These are phyloP conservation scores for Nebria brevicollis DNA, from an alignment of 2,888 invertebrate species.

Conservation along the genomic window DNA sequence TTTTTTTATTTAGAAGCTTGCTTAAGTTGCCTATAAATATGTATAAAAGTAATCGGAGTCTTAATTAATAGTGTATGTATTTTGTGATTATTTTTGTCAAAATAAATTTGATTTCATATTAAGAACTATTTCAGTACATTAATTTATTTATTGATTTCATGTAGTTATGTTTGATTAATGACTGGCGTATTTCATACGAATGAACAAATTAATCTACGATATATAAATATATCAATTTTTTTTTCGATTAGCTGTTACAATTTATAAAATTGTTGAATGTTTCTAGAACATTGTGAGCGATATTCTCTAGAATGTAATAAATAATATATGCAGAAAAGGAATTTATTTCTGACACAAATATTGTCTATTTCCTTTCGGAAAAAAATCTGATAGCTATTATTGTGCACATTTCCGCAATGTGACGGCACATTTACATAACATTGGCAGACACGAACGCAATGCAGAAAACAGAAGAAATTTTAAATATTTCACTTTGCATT, in stretches of 20 bases:
- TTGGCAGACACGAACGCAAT: not conserved
- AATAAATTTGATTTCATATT: not conserved
- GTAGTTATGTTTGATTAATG: not conserved
- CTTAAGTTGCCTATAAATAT: not conserved
- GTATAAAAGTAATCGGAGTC: not conserved
- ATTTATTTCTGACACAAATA: too few relatives aligned
- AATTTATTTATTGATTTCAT: not conserved
- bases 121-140: not conserved
- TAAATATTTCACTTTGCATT: conserved; percentile 22
- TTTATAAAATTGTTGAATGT: too few relatives aligned
- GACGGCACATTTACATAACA: not conserved
- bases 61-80: not conserved
- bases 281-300: too few relatives aligned
- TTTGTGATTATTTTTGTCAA: not conserved
- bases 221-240: too few relatives aligned
- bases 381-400: not conserved
- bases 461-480: conserved; percentile 28
- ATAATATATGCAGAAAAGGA: too few relatives aligned
- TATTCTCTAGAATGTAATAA: too few relatives aligned
- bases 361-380: too few relatives aligned
- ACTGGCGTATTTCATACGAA: not conserved
- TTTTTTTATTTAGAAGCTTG: not conserved
- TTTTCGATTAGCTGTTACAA: too few relatives aligned
- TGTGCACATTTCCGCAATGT: not conserved
- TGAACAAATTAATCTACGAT: too few relatives aligned